These are phyloP conservation scores for Chiroxiphia lanceolata DNA, from an alignment of 2,797 vertebrate genomes.

Conservation along the genomic window DNA sequence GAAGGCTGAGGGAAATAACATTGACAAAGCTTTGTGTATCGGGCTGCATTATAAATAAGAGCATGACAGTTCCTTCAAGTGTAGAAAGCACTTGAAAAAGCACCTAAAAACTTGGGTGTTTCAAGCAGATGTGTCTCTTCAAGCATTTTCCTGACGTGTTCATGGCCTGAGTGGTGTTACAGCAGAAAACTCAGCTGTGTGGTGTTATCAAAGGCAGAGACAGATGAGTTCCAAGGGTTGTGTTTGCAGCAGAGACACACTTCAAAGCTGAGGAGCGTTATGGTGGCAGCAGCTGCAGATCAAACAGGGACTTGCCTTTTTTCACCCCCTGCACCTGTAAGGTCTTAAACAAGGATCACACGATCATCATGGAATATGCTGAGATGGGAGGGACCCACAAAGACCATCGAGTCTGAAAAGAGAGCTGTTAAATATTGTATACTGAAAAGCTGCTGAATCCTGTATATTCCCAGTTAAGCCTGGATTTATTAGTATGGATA, in stretches of 20 bases:
- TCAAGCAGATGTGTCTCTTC: neutral
- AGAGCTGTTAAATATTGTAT: too few species aligned
- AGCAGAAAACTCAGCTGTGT: neutral
- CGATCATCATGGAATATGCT: neutral
- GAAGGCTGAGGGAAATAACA: neutral
- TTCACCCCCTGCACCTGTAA: neutral
- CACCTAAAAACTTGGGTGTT: neutral
- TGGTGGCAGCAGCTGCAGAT: neutral
- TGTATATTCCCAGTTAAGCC: too few species aligned
- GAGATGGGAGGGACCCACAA: neutral
- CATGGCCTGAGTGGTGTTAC: neutral
- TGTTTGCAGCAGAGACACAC: neutral
- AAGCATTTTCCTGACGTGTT: fast-evolving
- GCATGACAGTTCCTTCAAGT: neutral
- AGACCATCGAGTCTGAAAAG: neutral
- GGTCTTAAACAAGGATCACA: neutral
- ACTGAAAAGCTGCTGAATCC: too few species aligned
- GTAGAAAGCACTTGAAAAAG: neutral
- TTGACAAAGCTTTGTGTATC: neutral
- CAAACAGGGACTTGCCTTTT: neutral
- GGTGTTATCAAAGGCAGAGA: neutral
- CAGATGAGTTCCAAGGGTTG: neutral
- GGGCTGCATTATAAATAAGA: neutral
- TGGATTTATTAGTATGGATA: too few species aligned
- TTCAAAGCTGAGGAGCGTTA: neutral